These are phyloP conservation scores for Danionella cerebrum DNA, from an alignment of 2,113 vertebrate species.

Conservation along the genomic window DNA sequence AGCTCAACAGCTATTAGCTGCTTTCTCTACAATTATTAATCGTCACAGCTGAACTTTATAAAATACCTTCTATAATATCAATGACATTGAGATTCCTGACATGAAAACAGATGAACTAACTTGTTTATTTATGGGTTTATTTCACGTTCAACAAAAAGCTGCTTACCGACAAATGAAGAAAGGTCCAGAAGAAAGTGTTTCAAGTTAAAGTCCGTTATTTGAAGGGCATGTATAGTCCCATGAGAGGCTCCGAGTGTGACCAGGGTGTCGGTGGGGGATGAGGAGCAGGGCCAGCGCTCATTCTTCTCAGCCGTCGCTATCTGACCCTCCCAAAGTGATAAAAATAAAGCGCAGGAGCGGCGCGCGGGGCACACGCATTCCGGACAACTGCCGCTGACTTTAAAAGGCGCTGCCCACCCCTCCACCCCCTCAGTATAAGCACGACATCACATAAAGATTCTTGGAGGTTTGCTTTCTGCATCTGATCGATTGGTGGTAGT, in stretches of 20 bases:
- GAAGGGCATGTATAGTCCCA: constrained; percentile 55
- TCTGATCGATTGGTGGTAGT: background rate
- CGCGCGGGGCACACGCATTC: constrained; percentile 63
- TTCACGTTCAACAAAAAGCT: background rate
- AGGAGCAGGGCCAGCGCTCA: constrained; percentile 50
- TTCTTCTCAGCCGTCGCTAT: constrained; percentile 52
- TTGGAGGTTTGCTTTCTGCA: background rate
- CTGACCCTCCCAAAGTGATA: constrained; percentile 68
- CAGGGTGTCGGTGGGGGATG: constrained; percentile 43
- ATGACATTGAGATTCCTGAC: background rate
- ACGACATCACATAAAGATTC: background rate
- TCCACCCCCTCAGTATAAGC: constrained; percentile 8
- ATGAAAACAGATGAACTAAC: background rate
- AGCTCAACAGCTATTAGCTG: background rate
- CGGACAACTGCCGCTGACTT: constrained; percentile 58
- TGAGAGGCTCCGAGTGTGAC: constrained; percentile 38
- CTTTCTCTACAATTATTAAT: background rate
- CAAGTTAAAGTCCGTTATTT: constrained; percentile 36
- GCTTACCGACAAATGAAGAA: constrained; percentile 44
- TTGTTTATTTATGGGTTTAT: background rate
- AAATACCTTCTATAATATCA: too few species aligned
- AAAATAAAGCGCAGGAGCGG: constrained; percentile 65
- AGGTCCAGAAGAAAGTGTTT: constrained; percentile 12
- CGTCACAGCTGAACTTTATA: too few species aligned
- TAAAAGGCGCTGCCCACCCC: constrained; percentile 53